These are phyloP conservation scores for Nephrotoma guestfalica DNA, from an alignment of 2,888 invertebrate species.

Conservation along the genomic window DNA sequence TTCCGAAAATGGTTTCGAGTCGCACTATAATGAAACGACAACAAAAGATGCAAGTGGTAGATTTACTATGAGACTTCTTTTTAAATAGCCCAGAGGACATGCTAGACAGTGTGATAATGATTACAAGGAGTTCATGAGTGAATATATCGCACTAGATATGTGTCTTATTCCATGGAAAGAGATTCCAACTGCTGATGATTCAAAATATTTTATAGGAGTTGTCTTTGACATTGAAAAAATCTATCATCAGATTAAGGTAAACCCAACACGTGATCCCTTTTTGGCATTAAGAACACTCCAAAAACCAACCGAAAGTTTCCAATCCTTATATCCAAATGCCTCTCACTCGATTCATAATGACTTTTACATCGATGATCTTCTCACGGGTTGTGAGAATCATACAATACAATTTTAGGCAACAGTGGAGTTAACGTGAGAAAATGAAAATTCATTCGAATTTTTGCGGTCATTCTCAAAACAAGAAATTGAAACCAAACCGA, in stretches of 20 bases:
- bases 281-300: conserved; percentile 7
- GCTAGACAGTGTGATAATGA: not conserved
- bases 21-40: no score
- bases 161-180: not conserved
- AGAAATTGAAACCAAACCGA: not conserved
- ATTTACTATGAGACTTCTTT: not conserved
- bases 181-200: not conserved
- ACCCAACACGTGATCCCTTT: conserved; percentile 2
- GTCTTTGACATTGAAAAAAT: conserved; percentile 1
- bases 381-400: not conserved
- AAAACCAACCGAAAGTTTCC: not conserved
- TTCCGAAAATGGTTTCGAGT: no score
- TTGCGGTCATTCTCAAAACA: not conserved
- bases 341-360: not conserved
- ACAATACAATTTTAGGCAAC: not conserved
- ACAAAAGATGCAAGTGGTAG: not conserved
- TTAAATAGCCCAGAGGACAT: not conserved
- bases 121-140: no score
- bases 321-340: not conserved
- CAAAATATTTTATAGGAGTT: conserved; percentile 1
- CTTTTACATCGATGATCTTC: no score
- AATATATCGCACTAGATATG: not conserved
- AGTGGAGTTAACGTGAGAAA: not conserved
- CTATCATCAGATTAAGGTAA: not conserved
- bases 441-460: not conserved